Percentiles rank a stretch among this genome's conserved stretches.
phyloP scores from a whole-genome alignment of 2,888 invertebrate species.

The Sesia apiformis region DNA sequence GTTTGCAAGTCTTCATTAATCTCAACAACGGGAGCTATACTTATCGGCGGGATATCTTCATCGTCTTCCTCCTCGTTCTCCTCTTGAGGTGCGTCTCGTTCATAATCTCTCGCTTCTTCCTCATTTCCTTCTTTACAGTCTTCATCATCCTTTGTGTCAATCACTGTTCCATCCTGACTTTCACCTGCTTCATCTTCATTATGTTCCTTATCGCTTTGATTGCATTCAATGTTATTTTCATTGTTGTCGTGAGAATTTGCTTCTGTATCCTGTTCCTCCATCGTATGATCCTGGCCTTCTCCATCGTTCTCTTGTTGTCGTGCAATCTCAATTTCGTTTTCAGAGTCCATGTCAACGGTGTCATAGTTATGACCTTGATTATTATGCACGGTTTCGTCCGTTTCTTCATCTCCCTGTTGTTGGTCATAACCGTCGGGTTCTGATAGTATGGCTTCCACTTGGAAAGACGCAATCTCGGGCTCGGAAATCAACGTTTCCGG shows the following conservation, averaged over 20 bases:
- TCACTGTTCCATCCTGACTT: conserved; percentile 4
- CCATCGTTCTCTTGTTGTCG: conserved; percentile 39
- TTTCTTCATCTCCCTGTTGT: conserved; percentile 24
- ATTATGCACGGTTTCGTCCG: conserved; percentile 23
- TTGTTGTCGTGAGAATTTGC: conserved; percentile 22
- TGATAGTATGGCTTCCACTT: conserved; percentile 64
- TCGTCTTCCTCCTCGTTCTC: conserved; percentile 46
- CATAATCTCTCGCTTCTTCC: conserved; percentile 23
- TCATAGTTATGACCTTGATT: conserved; percentile 56
- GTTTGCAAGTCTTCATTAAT: conserved; percentile 63
- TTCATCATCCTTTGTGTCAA: conserved; percentile 5
- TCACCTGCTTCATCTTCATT: conserved; percentile 27
- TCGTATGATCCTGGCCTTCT: conserved; percentile 21
- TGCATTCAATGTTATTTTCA: conserved; percentile 28
- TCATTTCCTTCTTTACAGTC: conserved; percentile 22
- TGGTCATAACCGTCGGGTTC: conserved; percentile 56
- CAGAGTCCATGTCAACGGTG: conserved; percentile 67
- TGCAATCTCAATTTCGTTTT: conserved; percentile 67
- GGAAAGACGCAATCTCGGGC: conserved; percentile 68
- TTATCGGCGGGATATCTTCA: conserved; percentile 43
- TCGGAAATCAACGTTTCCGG: conserved; percentile 69
- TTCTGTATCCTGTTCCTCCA: conserved; percentile 25
- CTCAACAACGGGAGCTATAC: conserved; percentile 51
- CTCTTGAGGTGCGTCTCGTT: conserved; percentile 22
- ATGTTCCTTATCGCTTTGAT: conserved; percentile 33